Percentiles rank a stretch among this genome's conserved stretches.
Evolutionary conservation across 2,888 invertebrate genomes (phyloP).

Genomic region (Gari tellinella): DNA sequence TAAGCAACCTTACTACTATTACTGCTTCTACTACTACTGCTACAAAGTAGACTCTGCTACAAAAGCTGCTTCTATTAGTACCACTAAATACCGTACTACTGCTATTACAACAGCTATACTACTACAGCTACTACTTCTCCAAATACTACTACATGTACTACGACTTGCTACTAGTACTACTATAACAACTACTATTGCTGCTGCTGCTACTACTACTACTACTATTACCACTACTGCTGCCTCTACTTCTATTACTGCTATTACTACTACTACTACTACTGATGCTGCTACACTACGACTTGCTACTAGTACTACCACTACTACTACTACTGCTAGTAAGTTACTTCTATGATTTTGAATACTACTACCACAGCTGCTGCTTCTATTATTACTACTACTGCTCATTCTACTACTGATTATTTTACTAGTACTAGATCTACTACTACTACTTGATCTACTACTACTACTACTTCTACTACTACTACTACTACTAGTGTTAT

Average conservation of each 20-base stretch:
- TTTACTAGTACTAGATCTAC: background rate
- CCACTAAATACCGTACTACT: too few species aligned
- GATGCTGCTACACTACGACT: background rate
- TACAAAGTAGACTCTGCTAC: background rate
- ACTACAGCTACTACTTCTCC: background rate
- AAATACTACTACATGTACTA: background rate
- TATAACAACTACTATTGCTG: background rate
- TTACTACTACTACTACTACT: background rate
- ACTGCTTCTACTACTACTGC: background rate
- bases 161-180: conserved; percentile 1
- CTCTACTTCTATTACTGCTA: background rate
- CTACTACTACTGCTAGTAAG: background rate
- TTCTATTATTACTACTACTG: background rate
- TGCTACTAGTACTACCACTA: conserved; percentile 1
- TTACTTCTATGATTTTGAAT: background rate
- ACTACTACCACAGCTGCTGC: background rate
- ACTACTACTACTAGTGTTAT: background rate
- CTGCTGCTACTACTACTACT: background rate
- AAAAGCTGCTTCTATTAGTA: background rate
- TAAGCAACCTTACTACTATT: too few species aligned
- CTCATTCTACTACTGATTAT: background rate
- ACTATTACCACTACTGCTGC: background rate
- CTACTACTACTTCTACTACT: conserved; percentile 5
- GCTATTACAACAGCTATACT: background rate
- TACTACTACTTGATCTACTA: background rate